These are phyloP conservation scores for Tubulanus polymorphus DNA, from an alignment of 2,888 invertebrate species.

Conservation along the genomic window DNA sequence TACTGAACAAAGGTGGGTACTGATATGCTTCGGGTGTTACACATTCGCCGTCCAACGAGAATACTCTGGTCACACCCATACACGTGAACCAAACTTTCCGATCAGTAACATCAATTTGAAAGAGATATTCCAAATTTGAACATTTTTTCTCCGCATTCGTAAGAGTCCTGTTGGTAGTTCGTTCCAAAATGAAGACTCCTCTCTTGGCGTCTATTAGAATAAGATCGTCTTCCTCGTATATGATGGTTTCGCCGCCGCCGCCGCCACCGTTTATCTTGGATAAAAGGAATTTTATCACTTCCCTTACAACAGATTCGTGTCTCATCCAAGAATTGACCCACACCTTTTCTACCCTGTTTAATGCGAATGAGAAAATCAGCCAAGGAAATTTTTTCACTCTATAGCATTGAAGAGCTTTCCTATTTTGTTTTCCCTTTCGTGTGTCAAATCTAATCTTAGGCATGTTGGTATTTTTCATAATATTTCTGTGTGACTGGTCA, in stretches of 20 bases:
- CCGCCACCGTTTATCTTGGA: neutral
- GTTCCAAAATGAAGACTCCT: neutral
- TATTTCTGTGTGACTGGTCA: neutral
- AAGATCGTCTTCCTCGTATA: neutral
- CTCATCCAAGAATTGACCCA: constrained; percentile 1
- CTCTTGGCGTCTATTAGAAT: neutral
- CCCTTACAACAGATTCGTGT: neutral
- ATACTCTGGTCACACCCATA: neutral
- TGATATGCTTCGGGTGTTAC: neutral
- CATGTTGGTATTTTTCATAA: constrained; percentile 1
- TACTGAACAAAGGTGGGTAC: neutral
- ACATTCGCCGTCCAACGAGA: neutral
- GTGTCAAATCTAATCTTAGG: neutral
- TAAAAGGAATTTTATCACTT: neutral
- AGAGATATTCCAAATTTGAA: neutral
- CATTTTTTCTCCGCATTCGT: neutral
- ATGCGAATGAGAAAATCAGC: neutral
- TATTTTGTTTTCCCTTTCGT: neutral
- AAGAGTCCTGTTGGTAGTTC: constrained; percentile 1
- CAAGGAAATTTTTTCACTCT: constrained; percentile 2
- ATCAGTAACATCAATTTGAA: neutral
- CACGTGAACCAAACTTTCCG: neutral
- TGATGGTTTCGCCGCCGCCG: neutral
- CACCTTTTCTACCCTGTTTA: neutral
- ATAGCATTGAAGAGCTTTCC: neutral